A percentile compares a stretch with the other conserved stretches of the same genome.
phyloP scores from a whole-genome alignment of 2,888 invertebrate species.

The Lycocerus yunnanus region DNA sequence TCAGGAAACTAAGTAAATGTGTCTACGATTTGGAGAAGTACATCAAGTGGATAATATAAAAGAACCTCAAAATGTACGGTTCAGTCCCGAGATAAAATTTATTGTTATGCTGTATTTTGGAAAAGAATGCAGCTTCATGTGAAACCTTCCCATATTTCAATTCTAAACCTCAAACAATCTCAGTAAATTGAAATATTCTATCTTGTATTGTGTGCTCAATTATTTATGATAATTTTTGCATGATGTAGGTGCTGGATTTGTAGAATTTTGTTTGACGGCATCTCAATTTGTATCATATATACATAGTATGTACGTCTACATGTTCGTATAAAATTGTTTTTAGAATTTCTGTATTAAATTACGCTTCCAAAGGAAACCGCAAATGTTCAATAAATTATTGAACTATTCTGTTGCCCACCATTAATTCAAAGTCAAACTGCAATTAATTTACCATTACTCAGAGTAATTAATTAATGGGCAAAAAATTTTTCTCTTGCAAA shows the following conservation, averaged over 20 bases:
- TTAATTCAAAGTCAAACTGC: neutral
- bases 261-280: neutral
- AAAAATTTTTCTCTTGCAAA: too few species aligned
- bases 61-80: neutral
- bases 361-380: neutral
- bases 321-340: neutral
- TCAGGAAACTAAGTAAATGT: conserved; percentile 4
- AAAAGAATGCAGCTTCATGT: neutral
- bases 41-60: neutral
- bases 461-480: neutral
- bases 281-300: neutral
- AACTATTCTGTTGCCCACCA: neutral
- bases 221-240: neutral
- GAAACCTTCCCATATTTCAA: neutral
- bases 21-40: conserved; percentile 6
- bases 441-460: neutral
- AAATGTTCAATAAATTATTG: neutral
- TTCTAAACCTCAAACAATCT: neutral
- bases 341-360: neutral
- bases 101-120: neutral
- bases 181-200: neutral
- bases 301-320: too few species aligned
- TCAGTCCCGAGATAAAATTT: neutral
- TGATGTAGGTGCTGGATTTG: neutral
- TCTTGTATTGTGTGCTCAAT: neutral